Evolutionary conservation across 2,113 vertebrate species (phyloP).

Genomic region (Baryphthengus martii): DNA sequence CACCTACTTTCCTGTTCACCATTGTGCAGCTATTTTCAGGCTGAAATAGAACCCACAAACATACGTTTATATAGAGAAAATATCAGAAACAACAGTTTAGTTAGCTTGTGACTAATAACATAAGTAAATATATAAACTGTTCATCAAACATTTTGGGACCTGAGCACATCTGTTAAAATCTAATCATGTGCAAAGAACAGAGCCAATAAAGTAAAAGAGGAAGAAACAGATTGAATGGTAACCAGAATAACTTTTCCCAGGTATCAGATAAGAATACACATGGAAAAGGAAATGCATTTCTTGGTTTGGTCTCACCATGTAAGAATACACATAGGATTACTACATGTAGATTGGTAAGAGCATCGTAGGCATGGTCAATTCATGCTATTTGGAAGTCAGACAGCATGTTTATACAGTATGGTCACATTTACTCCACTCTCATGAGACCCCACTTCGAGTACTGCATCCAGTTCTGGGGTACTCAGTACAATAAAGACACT

Average conservation of each 20-base stretch:
- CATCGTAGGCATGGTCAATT: neutral
- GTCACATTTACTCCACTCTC: neutral
- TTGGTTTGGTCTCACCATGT: neutral
- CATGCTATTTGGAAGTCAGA: neutral
- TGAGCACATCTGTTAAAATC: neutral
- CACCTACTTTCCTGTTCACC: neutral
- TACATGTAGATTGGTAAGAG: neutral
- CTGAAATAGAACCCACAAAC: neutral
- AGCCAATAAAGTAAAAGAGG: neutral
- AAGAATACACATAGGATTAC: neutral
- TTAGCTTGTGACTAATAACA: neutral
- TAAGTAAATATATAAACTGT: neutral
- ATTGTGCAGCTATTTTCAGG: neutral
- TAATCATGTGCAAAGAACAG: neutral
- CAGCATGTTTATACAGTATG: neutral
- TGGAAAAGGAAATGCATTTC: neutral
- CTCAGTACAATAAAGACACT: neutral
- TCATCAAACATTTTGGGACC: neutral
- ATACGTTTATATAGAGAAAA: neutral
- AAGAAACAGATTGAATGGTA: neutral
- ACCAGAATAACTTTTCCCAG: neutral
- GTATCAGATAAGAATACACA: neutral
- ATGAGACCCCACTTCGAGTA: neutral
- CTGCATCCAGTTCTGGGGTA: neutral
- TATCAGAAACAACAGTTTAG: neutral